Percentiles rank a stretch among this genome's conserved stretches.
phyloP scores from a whole-genome alignment of 2,113 vertebrate genomes.

The Carollia perspicillata region DNA sequence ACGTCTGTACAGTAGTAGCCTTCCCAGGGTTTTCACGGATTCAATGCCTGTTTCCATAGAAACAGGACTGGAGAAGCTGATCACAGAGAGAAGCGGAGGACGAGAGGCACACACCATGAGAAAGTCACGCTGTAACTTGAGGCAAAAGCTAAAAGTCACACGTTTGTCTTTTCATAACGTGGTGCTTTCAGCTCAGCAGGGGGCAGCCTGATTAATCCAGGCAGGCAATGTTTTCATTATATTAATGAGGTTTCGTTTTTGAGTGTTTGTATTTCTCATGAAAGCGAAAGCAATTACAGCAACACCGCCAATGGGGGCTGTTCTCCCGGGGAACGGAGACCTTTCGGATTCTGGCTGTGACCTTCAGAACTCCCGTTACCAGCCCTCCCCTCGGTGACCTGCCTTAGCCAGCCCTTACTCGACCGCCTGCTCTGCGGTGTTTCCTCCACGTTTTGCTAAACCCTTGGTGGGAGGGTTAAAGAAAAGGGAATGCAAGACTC shows the following conservation, averaged over 20 bases:
- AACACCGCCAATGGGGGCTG: background rate
- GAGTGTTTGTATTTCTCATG: constrained; percentile 31
- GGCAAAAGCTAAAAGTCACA: background rate
- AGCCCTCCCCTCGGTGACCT: background rate
- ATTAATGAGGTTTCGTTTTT: constrained; percentile 42
- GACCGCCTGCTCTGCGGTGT: background rate
- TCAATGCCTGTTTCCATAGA: constrained; percentile 41
- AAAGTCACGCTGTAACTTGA: background rate
- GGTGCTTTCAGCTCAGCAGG: constrained; percentile 16
- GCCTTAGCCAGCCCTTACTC: background rate
- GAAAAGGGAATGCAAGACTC: background rate
- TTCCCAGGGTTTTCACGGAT: constrained; percentile 30
- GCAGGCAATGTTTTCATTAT: constrained; percentile 44
- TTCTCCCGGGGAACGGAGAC: background rate
- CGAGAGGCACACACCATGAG: background rate
- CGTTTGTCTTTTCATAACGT: constrained; percentile 12
- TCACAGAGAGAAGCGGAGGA: background rate
- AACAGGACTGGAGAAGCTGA: background rate
- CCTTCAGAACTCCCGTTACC: background rate
- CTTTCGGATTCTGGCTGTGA: background rate
- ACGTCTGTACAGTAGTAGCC: background rate
- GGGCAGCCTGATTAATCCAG: constrained; percentile 24
- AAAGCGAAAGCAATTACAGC: background rate
- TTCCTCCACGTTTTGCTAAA: background rate
- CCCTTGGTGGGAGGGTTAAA: background rate